Base-by-base conservation (phyloP, 1,140 invertebrate species). In the Diploscapter pachys region DNA sequence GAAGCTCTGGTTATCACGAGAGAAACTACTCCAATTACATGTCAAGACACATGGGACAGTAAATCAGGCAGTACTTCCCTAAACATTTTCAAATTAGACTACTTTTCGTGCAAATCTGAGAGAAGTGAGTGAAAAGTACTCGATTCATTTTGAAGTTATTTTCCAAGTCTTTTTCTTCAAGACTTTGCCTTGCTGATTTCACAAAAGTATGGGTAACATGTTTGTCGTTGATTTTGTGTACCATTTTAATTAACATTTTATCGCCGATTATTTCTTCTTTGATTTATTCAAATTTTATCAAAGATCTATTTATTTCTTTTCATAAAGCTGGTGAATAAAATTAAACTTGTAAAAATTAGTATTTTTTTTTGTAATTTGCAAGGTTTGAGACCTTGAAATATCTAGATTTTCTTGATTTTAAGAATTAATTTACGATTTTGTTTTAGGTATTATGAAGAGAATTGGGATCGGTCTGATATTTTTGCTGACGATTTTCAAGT, bases 361-460 rank as follows among this genome's bases (percentile, higher is more conserved):
- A 31, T 31, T 31, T 31, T 31, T 31, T 31, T 31, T 1, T n/a
- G n/a, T 31, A 31, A 31, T 31, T 31, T 31, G 31, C 31, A 31
- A 31, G 31, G 31, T 31, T 65, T 31, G 8, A 65, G 6, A 65
- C 13, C 31, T 54, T 77, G 11, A 53, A 75, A n/a, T 13, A 73
- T 51, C 13, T 3, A 0, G 31, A 72, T 49, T 72, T 68, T 75
- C 71, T 76, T 48, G 4, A 75, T 72, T 75, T n/a, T 3, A 72
- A 4, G 1, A 31, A 48, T 72, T 75, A 31, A 31, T 31, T 31
- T 31, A 31, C 31, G 31, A 31, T 31, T 31, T 0, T 31, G n/a
- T 31, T 31, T 48, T 6, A 71, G 11, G 63, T 6, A 55, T 5
- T 5, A 55, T 68, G 5, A 6, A 68, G 31, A 31, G 31, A 31